Conservation (phyloP, 1,140 invertebrate species). For the Polypedilum vanderplanki region DNA sequence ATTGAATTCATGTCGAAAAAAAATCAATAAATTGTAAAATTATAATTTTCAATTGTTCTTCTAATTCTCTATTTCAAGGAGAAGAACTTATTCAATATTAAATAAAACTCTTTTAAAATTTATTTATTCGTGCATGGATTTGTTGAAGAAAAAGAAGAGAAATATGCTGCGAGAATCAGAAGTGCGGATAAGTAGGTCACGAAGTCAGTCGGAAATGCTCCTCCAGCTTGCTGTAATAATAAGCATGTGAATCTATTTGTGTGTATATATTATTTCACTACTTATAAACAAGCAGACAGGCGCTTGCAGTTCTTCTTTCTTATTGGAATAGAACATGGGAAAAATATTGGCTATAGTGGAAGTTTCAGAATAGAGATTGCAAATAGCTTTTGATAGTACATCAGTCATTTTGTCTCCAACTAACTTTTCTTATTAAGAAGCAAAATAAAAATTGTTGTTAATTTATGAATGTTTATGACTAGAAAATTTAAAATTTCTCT, state of each 20-base stretch:
- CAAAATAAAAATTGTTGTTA: too few relatives aligned
- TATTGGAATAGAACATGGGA: too few relatives aligned
- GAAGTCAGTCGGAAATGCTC: neutral
- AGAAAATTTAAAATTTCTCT: too few relatives aligned
- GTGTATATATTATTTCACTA: too few relatives aligned
- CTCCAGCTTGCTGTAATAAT: neutral
- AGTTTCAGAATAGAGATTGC: too few relatives aligned
- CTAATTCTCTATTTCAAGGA: neutral
- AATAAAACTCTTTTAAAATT: neutral
- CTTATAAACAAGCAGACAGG: too few relatives aligned
- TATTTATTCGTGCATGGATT: neutral
- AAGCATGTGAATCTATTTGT: neutral
- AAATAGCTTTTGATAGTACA: too few relatives aligned
- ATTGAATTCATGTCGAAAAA: neutral
- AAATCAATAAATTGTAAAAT: constrained; percentile 23
- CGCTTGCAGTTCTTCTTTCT: too few relatives aligned
- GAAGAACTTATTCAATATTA: neutral
- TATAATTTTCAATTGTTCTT: neutral
- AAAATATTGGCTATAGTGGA: too few relatives aligned
- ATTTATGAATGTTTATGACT: too few relatives aligned
- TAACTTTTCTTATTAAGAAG: too few relatives aligned
- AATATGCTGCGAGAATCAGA: neutral
- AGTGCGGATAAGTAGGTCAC: constrained; percentile 3
- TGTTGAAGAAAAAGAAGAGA: neutral
- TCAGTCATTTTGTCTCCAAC: too few relatives aligned